A percentile compares a stretch with the other conserved stretches of the same genome.
These are phyloP conservation scores for Harpagoxenus sublaevis DNA, from an alignment of 2,888 invertebrate species.

Conservation along the genomic window DNA sequence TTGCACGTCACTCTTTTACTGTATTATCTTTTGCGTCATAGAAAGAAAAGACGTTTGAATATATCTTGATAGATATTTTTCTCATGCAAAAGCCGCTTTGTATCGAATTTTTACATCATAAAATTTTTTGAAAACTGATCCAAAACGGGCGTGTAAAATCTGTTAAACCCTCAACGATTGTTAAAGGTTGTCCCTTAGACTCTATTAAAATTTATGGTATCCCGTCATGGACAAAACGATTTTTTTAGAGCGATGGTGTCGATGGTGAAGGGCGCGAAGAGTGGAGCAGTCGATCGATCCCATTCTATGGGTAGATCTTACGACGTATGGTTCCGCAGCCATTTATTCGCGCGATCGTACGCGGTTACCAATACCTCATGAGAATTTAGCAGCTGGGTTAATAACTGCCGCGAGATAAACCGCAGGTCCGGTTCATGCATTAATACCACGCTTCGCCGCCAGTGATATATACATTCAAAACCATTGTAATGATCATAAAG, in stretches of 20 bases:
- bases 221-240: not conserved
- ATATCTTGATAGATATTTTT: not conserved
- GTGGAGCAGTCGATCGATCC: not conserved
- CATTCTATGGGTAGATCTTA: not conserved
- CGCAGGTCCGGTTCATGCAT: slow-evolving; percentile 27
- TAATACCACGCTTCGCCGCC: not conserved
- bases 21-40: not conserved
- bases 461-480: not conserved
- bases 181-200: not conserved
- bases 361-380: slow-evolving; percentile 61
- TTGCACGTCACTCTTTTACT: not conserved
- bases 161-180: not conserved
- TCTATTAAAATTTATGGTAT: not conserved
- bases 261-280: not conserved
- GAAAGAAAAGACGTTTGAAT: not conserved
- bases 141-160: not conserved
- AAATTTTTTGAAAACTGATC: not conserved
- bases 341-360: slow-evolving; percentile 53
- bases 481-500: not conserved
- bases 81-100: not conserved
- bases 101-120: not conserved
- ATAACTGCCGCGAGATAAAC: slow-evolving; percentile 71
- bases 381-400: slow-evolving; percentile 75
- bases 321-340: slow-evolving; percentile 29
- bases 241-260: not conserved